phyloP scores from a whole-genome alignment of 2,888 invertebrate species.

The Boloria selene region DNA sequence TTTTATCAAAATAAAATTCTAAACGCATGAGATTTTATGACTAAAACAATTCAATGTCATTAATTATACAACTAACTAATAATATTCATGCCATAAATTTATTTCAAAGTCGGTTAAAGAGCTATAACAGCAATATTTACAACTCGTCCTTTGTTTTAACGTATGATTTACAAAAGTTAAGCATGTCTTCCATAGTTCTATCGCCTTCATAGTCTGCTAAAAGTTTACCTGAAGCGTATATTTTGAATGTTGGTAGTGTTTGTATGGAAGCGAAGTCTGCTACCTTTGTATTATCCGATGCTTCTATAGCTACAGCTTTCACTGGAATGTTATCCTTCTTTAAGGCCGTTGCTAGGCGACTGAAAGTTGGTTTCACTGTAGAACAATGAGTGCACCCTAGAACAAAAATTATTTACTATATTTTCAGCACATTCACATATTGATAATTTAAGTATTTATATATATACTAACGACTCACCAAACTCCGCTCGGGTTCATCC shows the following conservation, averaged over 20 bases:
- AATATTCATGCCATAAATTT: background rate
- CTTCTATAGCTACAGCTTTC: slow-evolving; percentile 84
- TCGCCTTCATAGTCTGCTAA: slow-evolving; percentile 82
- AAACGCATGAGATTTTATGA: too few relatives aligned
- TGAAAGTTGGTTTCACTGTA: slow-evolving; percentile 85
- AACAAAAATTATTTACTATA: slow-evolving; percentile 20
- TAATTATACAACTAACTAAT: background rate
- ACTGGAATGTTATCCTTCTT: slow-evolving; percentile 62
- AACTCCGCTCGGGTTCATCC: too few relatives aligned
- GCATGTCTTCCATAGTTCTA: slow-evolving; percentile 79
- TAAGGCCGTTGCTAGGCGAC: slow-evolving; percentile 78
- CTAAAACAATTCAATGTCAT: too few relatives aligned
- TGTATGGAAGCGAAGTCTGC: slow-evolving; percentile 83
- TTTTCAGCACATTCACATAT: too few relatives aligned
- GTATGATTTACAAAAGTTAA: slow-evolving; percentile 68
- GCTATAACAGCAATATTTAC: slow-evolving; percentile 52
- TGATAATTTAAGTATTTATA: too few relatives aligned
- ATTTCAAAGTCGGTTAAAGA: background rate
- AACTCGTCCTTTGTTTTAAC: slow-evolving; percentile 68
- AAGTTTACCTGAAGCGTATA: slow-evolving; percentile 79
- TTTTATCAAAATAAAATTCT: too few relatives aligned
- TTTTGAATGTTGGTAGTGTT: slow-evolving; percentile 86
- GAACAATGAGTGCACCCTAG: slow-evolving; percentile 89
- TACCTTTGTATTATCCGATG: slow-evolving; percentile 82
- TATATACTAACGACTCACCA: too few relatives aligned